phyloP scores from a whole-genome alignment of 2,888 invertebrate species.

The Cephus spinipes region DNA sequence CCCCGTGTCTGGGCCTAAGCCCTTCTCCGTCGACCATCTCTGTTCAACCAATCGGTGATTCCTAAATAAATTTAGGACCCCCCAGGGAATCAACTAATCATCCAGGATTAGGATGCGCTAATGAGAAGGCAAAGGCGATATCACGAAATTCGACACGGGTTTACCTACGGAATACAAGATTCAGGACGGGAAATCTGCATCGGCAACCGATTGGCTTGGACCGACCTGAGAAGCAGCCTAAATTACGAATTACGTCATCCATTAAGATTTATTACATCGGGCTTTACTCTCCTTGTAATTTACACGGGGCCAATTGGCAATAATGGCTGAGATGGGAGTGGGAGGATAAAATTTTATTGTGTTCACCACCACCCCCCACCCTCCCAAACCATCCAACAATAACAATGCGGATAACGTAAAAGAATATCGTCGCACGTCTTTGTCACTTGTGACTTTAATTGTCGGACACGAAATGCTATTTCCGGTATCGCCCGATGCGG shows the following conservation, averaged over 20 bases:
- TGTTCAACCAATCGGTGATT: constrained; percentile 20
- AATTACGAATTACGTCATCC: constrained; percentile 10
- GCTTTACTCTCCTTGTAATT: not conserved
- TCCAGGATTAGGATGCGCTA: constrained; percentile 25
- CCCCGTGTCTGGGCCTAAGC: constrained; percentile 21
- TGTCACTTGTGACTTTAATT: not conserved
- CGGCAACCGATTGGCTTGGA: constrained; percentile 5
- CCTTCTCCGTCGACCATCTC: constrained; percentile 17
- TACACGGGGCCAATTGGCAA: not conserved
- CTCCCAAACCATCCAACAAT: too few relatives aligned
- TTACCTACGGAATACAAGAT: constrained; percentile 15
- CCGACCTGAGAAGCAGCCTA: not conserved
- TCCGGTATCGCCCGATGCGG: constrained; percentile 12
- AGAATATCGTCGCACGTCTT: not conserved
- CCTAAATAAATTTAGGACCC: constrained; percentile 25
- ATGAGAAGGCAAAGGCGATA: constrained; percentile 25
- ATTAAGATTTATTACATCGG: constrained; percentile 13
- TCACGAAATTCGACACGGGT: constrained; percentile 23
- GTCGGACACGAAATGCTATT: constrained; percentile 5
- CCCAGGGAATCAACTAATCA: constrained; percentile 23
- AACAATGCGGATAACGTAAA: not conserved
- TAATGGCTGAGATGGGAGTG: not conserved
- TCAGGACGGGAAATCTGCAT: constrained; percentile 6
- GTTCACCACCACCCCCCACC: too few relatives aligned
- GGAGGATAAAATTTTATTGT: not conserved